Evolutionary conservation across 53 echinoderm and acorn worm genomes (phyloP).

Genomic region (Paracentrotus lividus): DNA sequence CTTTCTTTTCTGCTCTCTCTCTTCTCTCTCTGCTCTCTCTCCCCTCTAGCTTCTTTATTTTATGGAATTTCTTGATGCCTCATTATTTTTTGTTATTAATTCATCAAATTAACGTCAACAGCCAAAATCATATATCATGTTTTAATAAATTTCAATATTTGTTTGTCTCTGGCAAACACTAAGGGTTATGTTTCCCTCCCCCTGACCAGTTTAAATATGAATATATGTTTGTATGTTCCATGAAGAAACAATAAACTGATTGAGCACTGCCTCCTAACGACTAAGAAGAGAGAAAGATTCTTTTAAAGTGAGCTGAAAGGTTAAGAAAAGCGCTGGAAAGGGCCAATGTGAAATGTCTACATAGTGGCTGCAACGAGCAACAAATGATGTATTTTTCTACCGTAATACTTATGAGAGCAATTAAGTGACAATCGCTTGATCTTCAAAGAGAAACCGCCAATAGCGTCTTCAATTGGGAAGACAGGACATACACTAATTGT

Average conservation of each 20-base stretch:
- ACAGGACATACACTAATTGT: slow-evolving; percentile 29
- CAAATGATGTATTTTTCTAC: slow-evolving; percentile 29
- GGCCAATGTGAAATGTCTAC: neutral
- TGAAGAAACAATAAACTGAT: neutral
- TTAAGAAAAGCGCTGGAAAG: neutral
- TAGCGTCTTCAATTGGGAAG: neutral
- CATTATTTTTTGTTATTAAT: too few relatives aligned
- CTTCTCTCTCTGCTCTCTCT: slow-evolving; percentile 31
- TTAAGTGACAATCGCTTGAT: neutral
- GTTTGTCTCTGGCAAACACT: too few relatives aligned
- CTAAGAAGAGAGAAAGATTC: neutral
- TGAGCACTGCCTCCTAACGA: neutral
- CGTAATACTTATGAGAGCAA: slow-evolving; percentile 49
- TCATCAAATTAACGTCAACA: too few relatives aligned
- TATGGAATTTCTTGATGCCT: too few relatives aligned
- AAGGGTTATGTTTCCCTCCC: too few relatives aligned
- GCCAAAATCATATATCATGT: too few relatives aligned
- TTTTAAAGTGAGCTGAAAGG: neutral
- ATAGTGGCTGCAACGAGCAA: neutral
- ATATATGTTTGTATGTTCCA: too few relatives aligned
- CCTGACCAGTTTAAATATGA: too few relatives aligned
- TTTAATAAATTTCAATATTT: neutral
- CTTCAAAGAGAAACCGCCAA: slow-evolving; percentile 32
- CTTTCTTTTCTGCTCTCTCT: neutral
- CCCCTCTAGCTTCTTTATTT: too few relatives aligned